phyloP scores from a whole-genome alignment of 1,140 invertebrate genomes.

The Eufriesea mexicana region DNA sequence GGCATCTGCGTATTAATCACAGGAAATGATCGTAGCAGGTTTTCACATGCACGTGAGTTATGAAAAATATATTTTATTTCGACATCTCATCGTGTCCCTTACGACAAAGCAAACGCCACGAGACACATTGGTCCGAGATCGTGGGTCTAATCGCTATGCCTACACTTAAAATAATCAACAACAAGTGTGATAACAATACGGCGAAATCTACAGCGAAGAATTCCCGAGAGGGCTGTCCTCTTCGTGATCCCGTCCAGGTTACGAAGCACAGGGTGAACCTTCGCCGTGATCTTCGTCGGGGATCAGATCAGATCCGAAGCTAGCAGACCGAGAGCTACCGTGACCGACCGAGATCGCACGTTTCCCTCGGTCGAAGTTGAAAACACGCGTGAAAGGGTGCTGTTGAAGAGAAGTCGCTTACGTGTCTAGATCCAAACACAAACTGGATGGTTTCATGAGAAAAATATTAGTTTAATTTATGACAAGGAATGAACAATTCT shows the following conservation, averaged over 20 bases:
- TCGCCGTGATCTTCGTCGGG: constrained; percentile 12
- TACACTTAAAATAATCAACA: constrained; percentile 76
- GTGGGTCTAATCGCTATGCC: constrained; percentile 17
- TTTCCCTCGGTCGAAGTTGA: background rate
- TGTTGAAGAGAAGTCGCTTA: constrained; percentile 2
- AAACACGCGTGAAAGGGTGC: background rate
- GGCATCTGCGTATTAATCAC: background rate
- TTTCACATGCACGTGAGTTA: constrained; percentile 48
- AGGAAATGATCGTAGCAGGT: constrained; percentile 23
- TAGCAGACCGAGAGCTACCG: background rate
- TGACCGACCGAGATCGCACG: background rate
- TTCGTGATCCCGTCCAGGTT: background rate
- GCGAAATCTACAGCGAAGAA: constrained; percentile 57
- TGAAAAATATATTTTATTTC: constrained; percentile 73
- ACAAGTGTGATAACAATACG: constrained; percentile 74
- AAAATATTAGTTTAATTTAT: constrained; percentile 32
- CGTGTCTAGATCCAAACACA: constrained; percentile 7
- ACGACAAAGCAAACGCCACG: constrained; percentile 4
- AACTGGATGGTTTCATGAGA: background rate
- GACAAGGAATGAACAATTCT: constrained; percentile 31
- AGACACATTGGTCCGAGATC: constrained; percentile 26
- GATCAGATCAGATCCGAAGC: background rate
- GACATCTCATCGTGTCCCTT: constrained; percentile 39
- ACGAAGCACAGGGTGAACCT: constrained; percentile 11
- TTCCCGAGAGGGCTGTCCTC: background rate